Base-by-base conservation (phyloP, 2,888 invertebrate genomes). In the Drosophila cognata region DNA sequence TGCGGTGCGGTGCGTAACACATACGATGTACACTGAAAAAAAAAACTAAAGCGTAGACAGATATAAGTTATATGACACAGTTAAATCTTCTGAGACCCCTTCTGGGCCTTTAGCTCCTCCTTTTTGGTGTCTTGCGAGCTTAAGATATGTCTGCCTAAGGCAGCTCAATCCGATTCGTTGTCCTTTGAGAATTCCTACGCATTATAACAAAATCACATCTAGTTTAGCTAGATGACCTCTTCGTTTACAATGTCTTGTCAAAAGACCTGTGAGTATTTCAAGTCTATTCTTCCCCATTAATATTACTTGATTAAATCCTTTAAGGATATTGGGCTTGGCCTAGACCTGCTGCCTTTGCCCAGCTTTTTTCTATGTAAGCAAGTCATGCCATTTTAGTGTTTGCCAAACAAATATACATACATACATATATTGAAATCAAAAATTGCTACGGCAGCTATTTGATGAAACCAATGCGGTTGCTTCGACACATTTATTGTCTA, bases 1-100 rank as follows among this genome's bases (percentile, higher is more conserved):
- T 43, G 50, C 11, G 41, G 31, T 35, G 25, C 8, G 35, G 11
- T 36, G 55, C 18, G 10, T 3, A 35, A 10, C 55, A 36, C 33
- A n/a, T 25, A 36, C 16, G 16, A 28, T 35, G n/a, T 57, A 25
- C 68, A 68, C 68, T 43, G n/a, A 16, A 6, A 8, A 25, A 29
- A 43, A 52, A 4, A 2, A 6, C 28, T 33, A 29, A 50, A 18
- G 28, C 1, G 43, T 43, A 10, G 5, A 21, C 7, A 16, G 21
- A 16, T 46, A 21, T 21, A 7, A 21, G 21, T 21, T 21, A 8
- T 13, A 13, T 46, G 21, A 46, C 46, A 2, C 4, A 7, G 21
- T 46, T 25, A 25, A 25, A 46, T 16, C 25, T 8, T 8, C 16
- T 25, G 2, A 0, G 16, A 4, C 7, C n/a, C 43, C 11, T n/a